Evolutionary conservation across 1,140 invertebrate species (phyloP), one percentile per base, ranked within the genome.

Genomic region (Pantala flavescens): DNA sequence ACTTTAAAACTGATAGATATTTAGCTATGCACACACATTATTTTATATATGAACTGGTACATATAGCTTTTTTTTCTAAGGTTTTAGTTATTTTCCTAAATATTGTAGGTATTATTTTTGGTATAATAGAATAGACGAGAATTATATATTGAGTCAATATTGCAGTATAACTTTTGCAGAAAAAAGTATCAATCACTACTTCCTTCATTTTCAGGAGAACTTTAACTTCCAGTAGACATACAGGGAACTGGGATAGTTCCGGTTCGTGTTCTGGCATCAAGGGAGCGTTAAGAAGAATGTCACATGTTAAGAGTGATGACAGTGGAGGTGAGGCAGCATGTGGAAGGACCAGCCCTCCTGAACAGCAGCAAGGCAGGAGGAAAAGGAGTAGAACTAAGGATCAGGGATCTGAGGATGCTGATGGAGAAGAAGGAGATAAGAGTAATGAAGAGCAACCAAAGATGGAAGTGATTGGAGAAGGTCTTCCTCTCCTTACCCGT

Each of bases 401-500:
- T 49, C 23, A 23, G 12, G 75, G 71, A 7, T 43, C 75, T 23
- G 43, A 74, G 55, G 21, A 73, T 73, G 36, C 49, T 75, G n/a
- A 76, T 55, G 76, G 14, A 43, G 23, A 73, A 11, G 43, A 43
- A 28, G 43, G 73, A 72, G n/a, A 74, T 0, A 63, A 21, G n/a
- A 21, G 49, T 21, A 19, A 16, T 63, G 49, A 75, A 36, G 70
- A 77, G 43, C 76, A 77, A 80, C 84, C 83, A 75, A 72, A 10
- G 71, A 74, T 36, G 43, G 87, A 88, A 84, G 84, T 88, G 1
- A 87, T 91, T 21, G 90, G 89, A 16, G 88, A 88, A 70, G 90
- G 90, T 24, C 83, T 94, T 71, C 92, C 93, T 1, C 84, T 95
- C 9, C 84, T 95, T 1, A 91, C 95, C 80, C 84, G 93, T 76